Evolutionary conservation across 2,888 invertebrate genomes (phyloP), one percentile per base, ranked within the genome.

Genomic region (Syrphus vitripennis): DNA sequence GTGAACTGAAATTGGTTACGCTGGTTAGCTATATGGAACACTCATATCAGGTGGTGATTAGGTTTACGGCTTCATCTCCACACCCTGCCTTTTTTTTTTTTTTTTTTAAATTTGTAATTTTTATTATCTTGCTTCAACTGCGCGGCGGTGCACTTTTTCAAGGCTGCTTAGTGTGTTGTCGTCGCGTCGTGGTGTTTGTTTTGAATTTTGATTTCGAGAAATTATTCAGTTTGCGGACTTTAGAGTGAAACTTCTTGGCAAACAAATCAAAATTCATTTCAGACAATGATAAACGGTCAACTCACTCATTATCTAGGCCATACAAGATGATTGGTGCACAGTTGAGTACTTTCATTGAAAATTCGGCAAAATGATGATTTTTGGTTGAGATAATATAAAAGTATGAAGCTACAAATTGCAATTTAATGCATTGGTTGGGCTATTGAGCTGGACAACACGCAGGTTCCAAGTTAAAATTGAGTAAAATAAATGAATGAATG

Each of bases 221-320:
- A 67, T 67, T 34, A 19, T 45, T 67, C n/a, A 14, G 3, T n/a
- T 31, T 9, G 37, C 6, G 29, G 63, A 29, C 29, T 29, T 63
- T 6, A 1, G 34, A 67, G 50, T 67, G 67, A 67, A 67, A 67
- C 34, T 61, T 74, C 48, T 72, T 79, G 71, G 45, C 71, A 26
- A 81, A 61, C 10, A 42, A 45, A 55, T 42, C 57, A 72, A 59
- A 50, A 40, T 53, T 69, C 70, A 21, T 9, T 55, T 31, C 42
- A 67, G 42, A 65, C 63, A 75, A 65, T 75, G 70, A 83, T 83
- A 76, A 79, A 80, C 80, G 83, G 70, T 75, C 83, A 70, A 29
- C 65, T 19, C 7, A 19, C 19, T 31, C 40, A 63, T 57, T 80
- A 84, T 80, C 59, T 76, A 65, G 80, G 76, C 63, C 83, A 79